Evolutionary conservation across 1,140 invertebrate genomes (phyloP).

Genomic region (Steinernema khuongi): DNA sequence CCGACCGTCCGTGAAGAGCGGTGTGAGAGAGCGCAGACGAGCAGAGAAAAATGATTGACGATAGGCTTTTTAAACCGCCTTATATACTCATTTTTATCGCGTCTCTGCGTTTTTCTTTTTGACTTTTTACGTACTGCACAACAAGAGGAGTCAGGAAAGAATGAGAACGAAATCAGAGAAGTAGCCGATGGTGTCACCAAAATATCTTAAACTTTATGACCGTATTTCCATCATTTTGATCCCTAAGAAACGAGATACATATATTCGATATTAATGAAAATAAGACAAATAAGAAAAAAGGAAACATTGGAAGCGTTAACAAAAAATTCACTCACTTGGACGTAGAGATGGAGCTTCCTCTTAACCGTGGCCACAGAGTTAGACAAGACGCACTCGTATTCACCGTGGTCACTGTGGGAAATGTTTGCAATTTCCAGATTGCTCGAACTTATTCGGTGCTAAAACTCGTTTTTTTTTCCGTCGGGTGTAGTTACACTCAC

Average conservation of each 20-base stretch:
- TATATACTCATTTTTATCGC: too few species aligned
- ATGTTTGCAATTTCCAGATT: constrained; percentile 36
- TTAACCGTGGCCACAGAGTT: constrained; percentile 47
- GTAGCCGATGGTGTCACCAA: not conserved
- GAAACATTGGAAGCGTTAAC: not conserved
- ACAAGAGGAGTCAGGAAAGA: not conserved
- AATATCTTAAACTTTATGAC: not conserved
- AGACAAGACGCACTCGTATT: constrained; percentile 48
- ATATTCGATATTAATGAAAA: constrained; percentile 16
- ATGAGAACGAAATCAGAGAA: not conserved
- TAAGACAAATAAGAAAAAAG: not conserved
- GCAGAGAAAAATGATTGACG: too few species aligned
- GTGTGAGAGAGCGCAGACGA: too few species aligned
- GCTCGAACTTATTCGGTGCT: constrained; percentile 39
- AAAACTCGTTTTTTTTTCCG: constrained; percentile 30
- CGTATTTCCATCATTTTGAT: too few species aligned
- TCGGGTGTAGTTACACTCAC: constrained; percentile 33
- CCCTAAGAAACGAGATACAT: too few species aligned
- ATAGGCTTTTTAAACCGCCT: too few species aligned
- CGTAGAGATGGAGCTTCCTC: constrained; percentile 33
- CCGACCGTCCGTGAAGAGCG: too few species aligned
- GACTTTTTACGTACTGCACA: too few species aligned
- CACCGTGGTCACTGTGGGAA: constrained; percentile 46
- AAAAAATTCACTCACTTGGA: constrained; percentile 29
- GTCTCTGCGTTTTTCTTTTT: too few species aligned